Evolutionary conservation across 2,113 vertebrate species (phyloP).

Genomic region (Syngnathus typhle): DNA sequence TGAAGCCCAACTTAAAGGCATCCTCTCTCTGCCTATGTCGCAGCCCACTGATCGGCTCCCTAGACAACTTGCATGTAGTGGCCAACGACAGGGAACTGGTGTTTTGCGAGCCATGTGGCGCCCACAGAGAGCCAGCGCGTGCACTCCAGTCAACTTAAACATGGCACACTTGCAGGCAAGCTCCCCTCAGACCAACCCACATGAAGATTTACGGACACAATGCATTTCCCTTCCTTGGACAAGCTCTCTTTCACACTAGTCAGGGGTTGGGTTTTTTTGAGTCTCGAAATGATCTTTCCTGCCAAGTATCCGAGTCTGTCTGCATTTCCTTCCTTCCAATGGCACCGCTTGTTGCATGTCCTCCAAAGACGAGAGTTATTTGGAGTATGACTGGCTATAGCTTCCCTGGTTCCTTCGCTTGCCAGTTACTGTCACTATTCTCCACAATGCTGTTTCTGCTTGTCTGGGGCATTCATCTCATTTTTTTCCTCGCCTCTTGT

Average conservation of each 20-base stretch:
- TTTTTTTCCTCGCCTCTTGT: slow-evolving; percentile 27
- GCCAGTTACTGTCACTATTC: background rate
- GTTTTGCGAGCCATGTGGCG: slow-evolving; percentile 59
- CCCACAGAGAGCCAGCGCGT: slow-evolving; percentile 57
- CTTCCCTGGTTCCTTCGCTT: slow-evolving; percentile 37
- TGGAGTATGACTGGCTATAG: slow-evolving; percentile 46
- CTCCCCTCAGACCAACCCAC: slow-evolving; percentile 29
- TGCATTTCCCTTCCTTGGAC: slow-evolving; percentile 6
- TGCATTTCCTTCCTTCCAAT: slow-evolving; percentile 18
- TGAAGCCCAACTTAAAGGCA: slow-evolving; percentile 43
- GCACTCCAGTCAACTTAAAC: slow-evolving; percentile 62
- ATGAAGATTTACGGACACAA: slow-evolving; percentile 21
- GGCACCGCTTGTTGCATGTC: slow-evolving; percentile 24
- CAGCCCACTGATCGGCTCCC: slow-evolving; percentile 68
- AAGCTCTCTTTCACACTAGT: background rate
- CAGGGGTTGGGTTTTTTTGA: background rate
- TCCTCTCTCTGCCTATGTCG: slow-evolving; percentile 65
- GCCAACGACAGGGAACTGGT: slow-evolving; percentile 56
- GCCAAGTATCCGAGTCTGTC: slow-evolving; percentile 2
- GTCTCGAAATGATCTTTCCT: background rate
- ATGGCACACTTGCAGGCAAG: slow-evolving; percentile 62
- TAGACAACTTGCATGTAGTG: slow-evolving; percentile 71
- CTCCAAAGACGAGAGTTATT: slow-evolving; percentile 12
- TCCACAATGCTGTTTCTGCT: background rate
- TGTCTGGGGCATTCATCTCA: slow-evolving; percentile 7